Evolutionary conservation across 2,797 vertebrate species (phyloP).

Genomic region (Tolypeutes matacus): DNA sequence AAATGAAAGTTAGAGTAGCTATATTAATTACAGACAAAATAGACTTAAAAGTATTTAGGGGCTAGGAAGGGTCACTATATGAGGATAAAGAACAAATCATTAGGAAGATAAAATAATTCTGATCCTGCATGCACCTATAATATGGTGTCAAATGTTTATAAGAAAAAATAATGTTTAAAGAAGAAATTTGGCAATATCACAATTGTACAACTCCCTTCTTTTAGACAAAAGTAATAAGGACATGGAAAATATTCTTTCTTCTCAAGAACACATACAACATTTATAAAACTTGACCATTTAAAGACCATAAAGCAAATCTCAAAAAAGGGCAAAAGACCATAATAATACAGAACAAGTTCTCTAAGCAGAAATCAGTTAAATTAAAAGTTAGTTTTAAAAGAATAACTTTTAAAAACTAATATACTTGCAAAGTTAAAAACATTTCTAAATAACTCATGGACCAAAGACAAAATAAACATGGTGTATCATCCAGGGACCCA

Average conservation of each 20-base stretch:
- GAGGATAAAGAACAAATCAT: not conserved
- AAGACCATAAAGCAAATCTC: not conserved
- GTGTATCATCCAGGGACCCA: not conserved
- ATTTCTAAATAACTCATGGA: no score
- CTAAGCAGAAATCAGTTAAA: not conserved
- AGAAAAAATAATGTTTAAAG: constrained; percentile 12
- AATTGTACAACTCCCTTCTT: not conserved
- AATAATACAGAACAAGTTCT: not conserved
- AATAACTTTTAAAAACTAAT: not conserved
- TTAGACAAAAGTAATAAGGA: not conserved
- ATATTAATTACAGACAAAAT: not conserved
- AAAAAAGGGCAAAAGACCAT: not conserved
- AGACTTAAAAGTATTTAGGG: not conserved
- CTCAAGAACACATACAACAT: not conserved
- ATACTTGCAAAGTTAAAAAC: no score
- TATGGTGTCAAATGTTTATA: not conserved
- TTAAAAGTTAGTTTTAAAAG: constrained; percentile 23
- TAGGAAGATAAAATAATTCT: constrained; percentile 18
- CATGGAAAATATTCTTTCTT: not conserved
- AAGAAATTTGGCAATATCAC: constrained; percentile 52
- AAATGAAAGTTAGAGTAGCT: not conserved
- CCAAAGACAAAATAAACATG: no score
- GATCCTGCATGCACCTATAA: not conserved
- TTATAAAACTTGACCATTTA: not conserved
- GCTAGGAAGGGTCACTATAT: not conserved